phyloP scores from a whole-genome alignment of 2,113 vertebrate species.

The Okapia johnstoni region DNA sequence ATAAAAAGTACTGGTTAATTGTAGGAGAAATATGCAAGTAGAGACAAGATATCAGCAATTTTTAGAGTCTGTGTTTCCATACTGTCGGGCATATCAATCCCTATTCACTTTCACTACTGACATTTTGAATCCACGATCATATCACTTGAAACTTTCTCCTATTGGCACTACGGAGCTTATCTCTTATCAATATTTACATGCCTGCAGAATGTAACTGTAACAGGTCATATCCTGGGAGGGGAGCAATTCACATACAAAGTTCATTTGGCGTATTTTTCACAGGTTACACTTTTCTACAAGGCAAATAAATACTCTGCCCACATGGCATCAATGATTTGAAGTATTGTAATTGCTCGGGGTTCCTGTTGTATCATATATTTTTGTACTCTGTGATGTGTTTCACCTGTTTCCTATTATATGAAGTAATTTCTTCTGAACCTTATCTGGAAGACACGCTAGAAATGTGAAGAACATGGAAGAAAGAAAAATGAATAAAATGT shows the following conservation, averaged over 20 bases:
- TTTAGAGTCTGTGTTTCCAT: neutral
- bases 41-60: neutral
- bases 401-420: neutral
- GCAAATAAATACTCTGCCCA: neutral
- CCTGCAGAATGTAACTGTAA: neutral
- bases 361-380: neutral
- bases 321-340: neutral
- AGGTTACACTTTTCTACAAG: neutral
- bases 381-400: neutral
- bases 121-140: neutral
- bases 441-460: neutral
- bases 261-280: slow-evolving; percentile 49
- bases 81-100: neutral
- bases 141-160: slow-evolving; percentile 40
- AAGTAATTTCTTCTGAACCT: slow-evolving; percentile 27
- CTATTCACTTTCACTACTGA: neutral
- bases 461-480: neutral
- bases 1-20: neutral
- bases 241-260: slow-evolving; percentile 29
- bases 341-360: neutral
- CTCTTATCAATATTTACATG: slow-evolving; percentile 41
- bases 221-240: neutral
- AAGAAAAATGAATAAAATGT: neutral
- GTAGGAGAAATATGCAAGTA: slow-evolving; percentile 22
- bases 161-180: slow-evolving; percentile 28